Evolutionary conservation across 2,888 invertebrate genomes (phyloP), one percentile per base, ranked within the genome.

Genomic region (Epirrhoe tristata): DNA sequence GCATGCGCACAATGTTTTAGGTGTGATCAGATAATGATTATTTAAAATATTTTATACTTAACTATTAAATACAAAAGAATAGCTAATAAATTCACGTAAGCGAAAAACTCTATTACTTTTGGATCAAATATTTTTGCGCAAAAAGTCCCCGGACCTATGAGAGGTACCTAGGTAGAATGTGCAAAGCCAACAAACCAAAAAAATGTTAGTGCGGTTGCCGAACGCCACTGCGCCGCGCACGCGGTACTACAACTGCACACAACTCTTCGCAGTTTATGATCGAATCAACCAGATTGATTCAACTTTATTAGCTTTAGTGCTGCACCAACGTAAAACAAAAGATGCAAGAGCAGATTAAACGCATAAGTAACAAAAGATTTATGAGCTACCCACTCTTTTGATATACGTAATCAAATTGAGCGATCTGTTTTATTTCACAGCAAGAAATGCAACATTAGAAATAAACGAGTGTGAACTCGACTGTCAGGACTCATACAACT

Each of bases 121-220:
- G 7, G 8, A 8, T 55, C 56, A 31, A 62, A 59, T 46, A 52
- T 53, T 58, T 51, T 16, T 34, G 8, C 48, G 7, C 24, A 58
- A 66, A 58, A 61, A 61, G 34, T 48, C 53, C 57, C n/a, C 53
- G 6, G 48, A 67, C 58, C 62, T 52, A 36, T 51, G 67, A 52
- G 58, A 51, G 63, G n/a, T n/a, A n/a, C n/a, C n/a, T n/a, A n/a
- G n/a, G 59, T 56, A 56, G 57, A 56, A 55, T 59, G 67, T 63
- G 67, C 59, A 63, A 55, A 66, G 66, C 66, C 51, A 57, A 66
- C 62, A 66, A 66, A 54, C 62, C 58, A 51, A 55, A 66, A 55
- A 66, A 50, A 51, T 39, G 31, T 58, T 39, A 62, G 66, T 62
- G 61, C 51, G 62, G 62, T 53, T 48, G 39, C n/a, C 58, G 17